Evolutionary conservation across 2,797 vertebrate genomes (phyloP).

Genomic region (Clarias laeviceps): DNA sequence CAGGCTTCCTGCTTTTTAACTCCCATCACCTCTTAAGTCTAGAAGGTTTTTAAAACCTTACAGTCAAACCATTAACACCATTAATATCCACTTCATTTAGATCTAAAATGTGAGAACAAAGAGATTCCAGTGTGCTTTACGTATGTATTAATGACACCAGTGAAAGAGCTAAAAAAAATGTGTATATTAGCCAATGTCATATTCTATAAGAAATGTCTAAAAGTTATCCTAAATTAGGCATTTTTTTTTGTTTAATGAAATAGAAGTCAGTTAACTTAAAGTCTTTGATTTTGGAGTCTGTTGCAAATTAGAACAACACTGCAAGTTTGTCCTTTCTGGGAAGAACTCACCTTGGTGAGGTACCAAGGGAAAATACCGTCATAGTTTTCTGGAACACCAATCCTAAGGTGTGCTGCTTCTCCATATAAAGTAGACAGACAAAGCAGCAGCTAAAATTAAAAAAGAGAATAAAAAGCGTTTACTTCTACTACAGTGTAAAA

Average conservation of each 20-base stretch:
- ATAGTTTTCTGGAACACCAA: constrained; percentile 81
- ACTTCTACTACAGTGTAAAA: neutral
- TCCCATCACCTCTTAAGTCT: neutral
- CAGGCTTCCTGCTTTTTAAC: constrained; percentile 32
- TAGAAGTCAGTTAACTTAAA: neutral
- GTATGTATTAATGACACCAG: neutral
- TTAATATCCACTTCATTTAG: constrained; percentile 21
- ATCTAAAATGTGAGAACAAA: constrained; percentile 10
- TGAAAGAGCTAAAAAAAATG: neutral
- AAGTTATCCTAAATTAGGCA: neutral
- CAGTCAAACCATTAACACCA: constrained; percentile 1
- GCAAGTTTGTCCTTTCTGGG: constrained; percentile 30
- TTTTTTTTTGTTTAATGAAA: neutral
- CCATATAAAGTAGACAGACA: constrained; percentile 61
- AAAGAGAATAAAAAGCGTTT: constrained; percentile 24
- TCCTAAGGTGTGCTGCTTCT: constrained; percentile 68
- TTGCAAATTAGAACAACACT: constrained; percentile 19
- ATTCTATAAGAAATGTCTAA: neutral
- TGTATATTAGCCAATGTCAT: neutral
- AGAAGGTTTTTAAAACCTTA: constrained; percentile 36
- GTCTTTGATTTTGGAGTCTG: neutral
- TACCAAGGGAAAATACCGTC: constrained; percentile 81
- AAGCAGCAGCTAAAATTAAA: constrained; percentile 60
- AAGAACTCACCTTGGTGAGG: constrained; percentile 78
- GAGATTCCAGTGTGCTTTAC: constrained; percentile 4